These are phyloP conservation scores for Hofmannophila pseudospretella DNA, from an alignment of 2,888 invertebrate species.

Conservation along the genomic window DNA sequence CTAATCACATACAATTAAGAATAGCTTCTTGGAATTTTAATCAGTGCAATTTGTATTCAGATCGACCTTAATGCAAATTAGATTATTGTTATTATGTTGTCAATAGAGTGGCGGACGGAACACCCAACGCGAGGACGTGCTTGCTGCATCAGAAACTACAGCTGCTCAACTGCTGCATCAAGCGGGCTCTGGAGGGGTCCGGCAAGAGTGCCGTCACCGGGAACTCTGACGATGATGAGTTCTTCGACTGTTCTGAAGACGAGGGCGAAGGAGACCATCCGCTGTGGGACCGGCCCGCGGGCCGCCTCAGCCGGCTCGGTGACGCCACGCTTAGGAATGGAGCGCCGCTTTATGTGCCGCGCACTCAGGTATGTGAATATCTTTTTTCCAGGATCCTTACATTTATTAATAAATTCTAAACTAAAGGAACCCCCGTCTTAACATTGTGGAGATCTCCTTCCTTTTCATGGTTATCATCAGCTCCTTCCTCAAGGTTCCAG, in stretches of 20 bases:
- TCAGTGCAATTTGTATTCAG: conserved; percentile 1
- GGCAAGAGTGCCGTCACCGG: conserved; percentile 34
- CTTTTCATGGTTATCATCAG: no score
- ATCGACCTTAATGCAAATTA: not conserved
- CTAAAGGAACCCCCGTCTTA: no score
- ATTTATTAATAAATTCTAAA: no score
- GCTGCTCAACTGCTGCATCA: conserved; percentile 88
- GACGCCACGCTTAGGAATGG: conserved; percentile 60
- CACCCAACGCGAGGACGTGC: conserved; percentile 93
- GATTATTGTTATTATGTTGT: conserved; percentile 15
- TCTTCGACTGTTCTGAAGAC: conserved; percentile 86
- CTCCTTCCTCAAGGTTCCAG: no score
- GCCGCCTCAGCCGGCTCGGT: conserved; percentile 52
- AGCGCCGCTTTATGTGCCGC: conserved; percentile 59
- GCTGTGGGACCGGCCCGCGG: conserved; percentile 58
- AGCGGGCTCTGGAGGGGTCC: conserved; percentile 72
- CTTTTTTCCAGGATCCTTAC: no score
- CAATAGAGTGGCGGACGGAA: conserved; percentile 86
- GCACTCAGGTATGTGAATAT: conserved; percentile 52
- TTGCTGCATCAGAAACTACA: conserved; percentile 97
- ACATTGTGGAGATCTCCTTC: no score
- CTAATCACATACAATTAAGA: not conserved
- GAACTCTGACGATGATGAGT: conserved; percentile 81
- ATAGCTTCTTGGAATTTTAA: not conserved
- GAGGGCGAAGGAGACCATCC: conserved; percentile 70